Evolutionary conservation across 23 tunicate genomes (phyloP).

Genomic region (Halocynthia aurantium): DNA sequence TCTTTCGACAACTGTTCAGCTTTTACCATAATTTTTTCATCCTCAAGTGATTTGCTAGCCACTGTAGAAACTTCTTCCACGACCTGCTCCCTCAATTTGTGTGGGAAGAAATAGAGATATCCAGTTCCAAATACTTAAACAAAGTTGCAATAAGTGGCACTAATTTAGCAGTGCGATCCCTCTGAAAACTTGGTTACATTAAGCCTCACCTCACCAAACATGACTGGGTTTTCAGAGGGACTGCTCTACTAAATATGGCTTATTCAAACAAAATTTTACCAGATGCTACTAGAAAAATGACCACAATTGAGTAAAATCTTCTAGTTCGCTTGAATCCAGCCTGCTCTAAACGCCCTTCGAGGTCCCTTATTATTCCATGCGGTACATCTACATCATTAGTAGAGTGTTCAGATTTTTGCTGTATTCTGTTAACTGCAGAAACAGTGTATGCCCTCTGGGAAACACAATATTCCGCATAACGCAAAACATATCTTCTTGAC

Average conservation of each 20-base stretch:
- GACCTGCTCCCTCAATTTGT: conserved; percentile 37
- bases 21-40: conserved; percentile 31
- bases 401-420: too few relatives aligned
- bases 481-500: too few relatives aligned
- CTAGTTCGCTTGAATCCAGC: conserved; percentile 17
- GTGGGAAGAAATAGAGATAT: conserved; percentile 47
- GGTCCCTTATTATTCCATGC: too few relatives aligned
- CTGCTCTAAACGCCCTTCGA: conserved; percentile 1
- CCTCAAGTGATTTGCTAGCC: conserved; percentile 53
- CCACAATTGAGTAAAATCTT: conserved; percentile 14
- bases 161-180: not conserved
- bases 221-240: too few relatives aligned
- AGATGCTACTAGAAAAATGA: not conserved
- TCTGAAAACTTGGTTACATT: too few relatives aligned
- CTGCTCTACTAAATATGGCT: not conserved
- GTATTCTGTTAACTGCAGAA: too few relatives aligned
- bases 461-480: too few relatives aligned
- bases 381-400: too few relatives aligned
- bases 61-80: conserved; percentile 58
- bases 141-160: not conserved
- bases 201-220: too few relatives aligned
- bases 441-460: too few relatives aligned
- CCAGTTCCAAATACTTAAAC: conserved; percentile 17
- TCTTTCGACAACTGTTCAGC: conserved; percentile 55
- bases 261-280: not conserved